Evolutionary conservation across 2,888 invertebrate genomes (phyloP), one percentile per base, ranked within the genome.

Genomic region (Pycnomerus fuliginosus): DNA sequence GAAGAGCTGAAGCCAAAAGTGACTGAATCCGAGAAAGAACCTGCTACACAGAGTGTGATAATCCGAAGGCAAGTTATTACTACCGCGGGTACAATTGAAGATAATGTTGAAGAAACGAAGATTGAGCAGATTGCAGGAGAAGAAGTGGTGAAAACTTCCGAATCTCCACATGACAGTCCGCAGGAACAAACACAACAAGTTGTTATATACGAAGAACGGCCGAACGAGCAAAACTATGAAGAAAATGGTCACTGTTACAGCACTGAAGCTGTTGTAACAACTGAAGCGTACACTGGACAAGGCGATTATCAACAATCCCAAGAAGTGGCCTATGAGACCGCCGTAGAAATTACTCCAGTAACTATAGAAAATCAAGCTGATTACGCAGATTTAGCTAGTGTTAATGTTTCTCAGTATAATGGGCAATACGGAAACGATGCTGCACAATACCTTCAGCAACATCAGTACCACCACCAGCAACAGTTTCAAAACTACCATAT

Each of bases 311-410:
- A 35, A 28, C 42, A 34, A 3, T 25, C 31, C 3, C 44, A 48
- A 20, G 39, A 37, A 2, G 48, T 45, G 11, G 13, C 37, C 16
- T 34, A 33, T n/a, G 23, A 20, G 1, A 10, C 14, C 3, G 13
- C 39, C 7, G 16, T 39, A 4, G 34, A 39, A 7, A 28, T 44
- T 31, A 10, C 16, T 3, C 31, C 31, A 14, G 22, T 29, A 29
- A 36, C 30, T 17, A 3, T 2, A 14, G 22, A 20, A 8, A 4
- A 20, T 20, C 10, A 4, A 3, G 11, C 5, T 3, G 25, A 25
- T 3, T 83, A 83, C 57, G 81, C 83, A 0, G 81, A 80, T 52
- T 67, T 84, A 48, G 82, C 84, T 62, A 81, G 82, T 1, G 83
- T 83, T 1, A 76, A 79, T 2, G 74, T 80, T 4, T 71, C 78